Base-by-base conservation (phyloP, 1,140 invertebrate species). In the Aphelenchoides fujianensis region DNA sequence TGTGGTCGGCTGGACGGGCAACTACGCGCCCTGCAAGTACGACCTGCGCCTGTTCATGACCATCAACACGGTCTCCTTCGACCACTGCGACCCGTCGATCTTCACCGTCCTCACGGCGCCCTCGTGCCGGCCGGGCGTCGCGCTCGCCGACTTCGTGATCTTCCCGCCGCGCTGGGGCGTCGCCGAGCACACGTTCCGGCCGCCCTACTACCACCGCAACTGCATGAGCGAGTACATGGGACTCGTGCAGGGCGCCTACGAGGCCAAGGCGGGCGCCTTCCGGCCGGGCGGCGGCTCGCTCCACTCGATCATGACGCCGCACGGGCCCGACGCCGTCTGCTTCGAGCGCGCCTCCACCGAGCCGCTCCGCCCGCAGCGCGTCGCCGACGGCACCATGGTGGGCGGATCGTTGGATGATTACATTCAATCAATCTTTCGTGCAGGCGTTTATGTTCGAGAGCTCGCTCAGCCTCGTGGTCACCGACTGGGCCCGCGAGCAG, bases 221-320 rank as follows among this genome's bases (percentile, higher is more conserved):
- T 97, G 94, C 85, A 98, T 98, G 95, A 94, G 92, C 84, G 96
- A 98, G 85, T 98, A 97, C 83, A 98, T 98, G 96, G 96, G 96
- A 0, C 86, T 98, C 3, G 96, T 98, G 68, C 86, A 90, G 77
- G 96, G 96, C 31, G 88, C 87, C 2, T 98, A 98, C 85, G 96
- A 98, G 85, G 95, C 95, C 0, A 98, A 98, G 85, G 87, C 87
- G 85, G 91, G 91, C 63, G 92, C 91, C 1, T 97, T 98, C 86
- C 84, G 87, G 7, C 91, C 94, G 0, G 96, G 95, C 37, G 95
- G 94, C 1, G 89, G 86, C 28, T 88, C 85, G 74, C 84, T 90
- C 3, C 95, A 98, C 85, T 94, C 92, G 3, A 94, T 95, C 85
- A 98, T 98, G 95, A 97, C 93, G 1, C 93, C 95, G 0, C 96